Percentiles rank a stretch among this genome's conserved stretches.
Evolutionary conservation across 35 echinoderm and acorn worm genomes (phyloP).

Genomic region (Apostichopus californicus): DNA sequence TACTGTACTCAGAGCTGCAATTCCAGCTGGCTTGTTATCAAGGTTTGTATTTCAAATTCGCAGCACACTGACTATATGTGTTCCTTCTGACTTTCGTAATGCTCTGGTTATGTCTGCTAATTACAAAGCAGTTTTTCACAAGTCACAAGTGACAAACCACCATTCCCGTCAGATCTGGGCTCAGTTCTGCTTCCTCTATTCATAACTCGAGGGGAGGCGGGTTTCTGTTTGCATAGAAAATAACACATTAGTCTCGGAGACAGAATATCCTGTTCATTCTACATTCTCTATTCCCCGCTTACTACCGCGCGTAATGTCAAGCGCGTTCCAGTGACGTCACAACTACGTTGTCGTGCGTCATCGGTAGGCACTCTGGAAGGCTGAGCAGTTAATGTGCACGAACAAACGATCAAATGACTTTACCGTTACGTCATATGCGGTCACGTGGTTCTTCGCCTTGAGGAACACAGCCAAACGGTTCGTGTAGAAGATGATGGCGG

Average conservation of each 20-base stretch:
- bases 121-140: not conserved
- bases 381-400: slow-evolving; percentile 32
- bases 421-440: slow-evolving; percentile 15
- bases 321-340: slow-evolving; percentile 37
- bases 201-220: not conserved
- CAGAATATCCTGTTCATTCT: not conserved
- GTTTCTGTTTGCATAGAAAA: slow-evolving; percentile 35
- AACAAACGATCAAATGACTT: slow-evolving; percentile 30
- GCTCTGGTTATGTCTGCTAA: not conserved
- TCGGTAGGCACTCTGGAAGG: not conserved
- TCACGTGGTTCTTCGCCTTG: slow-evolving; percentile 14
- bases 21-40: too few species aligned
- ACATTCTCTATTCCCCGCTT: not conserved
- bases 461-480: slow-evolving; percentile 19
- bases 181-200: not conserved
- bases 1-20: too few species aligned
- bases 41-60: too few species aligned
- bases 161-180: not conserved
- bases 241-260: slow-evolving; percentile 7
- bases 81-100: too few species aligned
- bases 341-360: slow-evolving; percentile 36
- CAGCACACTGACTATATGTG: too few species aligned
- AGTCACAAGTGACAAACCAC: not conserved
- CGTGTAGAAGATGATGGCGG: not conserved
- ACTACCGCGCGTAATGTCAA: slow-evolving; percentile 34